Conservation (phyloP, 2,113 vertebrate genomes). For the Phrynocephalus versicolor region DNA sequence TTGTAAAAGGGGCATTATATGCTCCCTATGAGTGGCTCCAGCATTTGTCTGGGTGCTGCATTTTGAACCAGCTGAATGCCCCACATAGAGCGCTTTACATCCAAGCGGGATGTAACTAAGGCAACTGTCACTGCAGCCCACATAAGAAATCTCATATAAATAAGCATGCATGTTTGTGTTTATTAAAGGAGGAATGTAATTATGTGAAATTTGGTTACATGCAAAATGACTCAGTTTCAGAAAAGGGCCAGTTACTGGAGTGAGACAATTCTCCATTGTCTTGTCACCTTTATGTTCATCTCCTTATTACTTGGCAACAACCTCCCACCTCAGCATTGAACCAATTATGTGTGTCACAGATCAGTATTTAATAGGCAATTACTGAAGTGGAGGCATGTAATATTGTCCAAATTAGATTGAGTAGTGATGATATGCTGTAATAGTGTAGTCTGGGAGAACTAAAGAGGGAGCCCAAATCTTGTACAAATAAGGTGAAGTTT, state of each 20-base stretch:
- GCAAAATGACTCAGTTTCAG: slow-evolving; percentile 9
- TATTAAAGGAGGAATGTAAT: background rate
- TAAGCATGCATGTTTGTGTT: background rate
- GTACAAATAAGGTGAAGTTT: slow-evolving; percentile 22
- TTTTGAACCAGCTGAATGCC: no score
- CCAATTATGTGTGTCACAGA: slow-evolving; percentile 43
- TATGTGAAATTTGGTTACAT: background rate
- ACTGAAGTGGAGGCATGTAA: slow-evolving; percentile 48
- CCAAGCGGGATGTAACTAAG: no score
- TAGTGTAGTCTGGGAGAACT: background rate
- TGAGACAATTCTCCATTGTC: slow-evolving; percentile 6
- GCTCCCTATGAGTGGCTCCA: no score
- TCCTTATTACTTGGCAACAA: slow-evolving; percentile 33
- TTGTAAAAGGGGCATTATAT: no score
- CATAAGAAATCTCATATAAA: no score
- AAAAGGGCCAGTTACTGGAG: background rate
- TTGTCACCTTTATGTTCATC: background rate
- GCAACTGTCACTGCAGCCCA: no score
- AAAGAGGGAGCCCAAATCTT: background rate
- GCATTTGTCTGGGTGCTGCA: no score
- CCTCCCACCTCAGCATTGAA: slow-evolving; percentile 31
- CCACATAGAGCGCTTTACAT: no score
- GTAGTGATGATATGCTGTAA: slow-evolving; percentile 12
- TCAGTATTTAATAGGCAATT: slow-evolving; percentile 57
- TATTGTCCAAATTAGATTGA: slow-evolving; percentile 60